A percentile compares a stretch with the other conserved stretches of the same genome.
Evolutionary conservation across 2,113 vertebrate genomes (phyloP).

Genomic region (Oreocharis arfaki): DNA sequence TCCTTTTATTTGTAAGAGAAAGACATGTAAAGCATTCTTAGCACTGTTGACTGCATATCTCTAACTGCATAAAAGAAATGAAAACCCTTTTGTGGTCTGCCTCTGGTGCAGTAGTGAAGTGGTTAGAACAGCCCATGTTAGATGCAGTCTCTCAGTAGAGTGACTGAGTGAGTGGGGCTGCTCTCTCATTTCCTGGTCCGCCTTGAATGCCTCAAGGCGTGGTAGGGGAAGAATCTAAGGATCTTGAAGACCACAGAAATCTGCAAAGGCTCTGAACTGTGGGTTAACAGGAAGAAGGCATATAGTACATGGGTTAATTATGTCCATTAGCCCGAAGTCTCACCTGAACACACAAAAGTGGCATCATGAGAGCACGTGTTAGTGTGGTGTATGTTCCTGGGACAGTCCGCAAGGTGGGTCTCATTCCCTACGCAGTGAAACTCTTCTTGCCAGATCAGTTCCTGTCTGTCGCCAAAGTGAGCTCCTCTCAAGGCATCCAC

Average conservation of each 20-base stretch:
- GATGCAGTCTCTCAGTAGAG: not conserved
- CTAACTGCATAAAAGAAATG: not conserved
- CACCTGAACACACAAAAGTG: conserved; percentile 71
- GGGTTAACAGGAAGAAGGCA: not conserved
- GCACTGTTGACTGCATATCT: not conserved
- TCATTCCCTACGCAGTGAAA: conserved; percentile 67
- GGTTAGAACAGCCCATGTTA: not conserved
- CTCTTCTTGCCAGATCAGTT: conserved; percentile 66
- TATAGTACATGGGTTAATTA: not conserved
- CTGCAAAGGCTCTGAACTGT: not conserved
- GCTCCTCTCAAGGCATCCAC: conserved; percentile 21
- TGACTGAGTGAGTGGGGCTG: not conserved
- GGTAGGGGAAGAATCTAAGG: not conserved
- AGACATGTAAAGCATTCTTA: not conserved
- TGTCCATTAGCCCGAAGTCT: not conserved
- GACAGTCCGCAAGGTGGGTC: conserved; percentile 58
- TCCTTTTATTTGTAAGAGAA: not conserved
- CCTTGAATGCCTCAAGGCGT: not conserved
- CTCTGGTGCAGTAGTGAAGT: not conserved
- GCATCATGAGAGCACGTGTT: conserved; percentile 49
- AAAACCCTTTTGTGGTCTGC: not conserved
- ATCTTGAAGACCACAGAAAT: not conserved
- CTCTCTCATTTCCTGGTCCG: not conserved
- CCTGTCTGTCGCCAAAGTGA: conserved; percentile 24
- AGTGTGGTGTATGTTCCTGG: not conserved